Base-by-base conservation (phyloP, 2,113 vertebrate species). In the Austrofundulus limnaeus region DNA sequence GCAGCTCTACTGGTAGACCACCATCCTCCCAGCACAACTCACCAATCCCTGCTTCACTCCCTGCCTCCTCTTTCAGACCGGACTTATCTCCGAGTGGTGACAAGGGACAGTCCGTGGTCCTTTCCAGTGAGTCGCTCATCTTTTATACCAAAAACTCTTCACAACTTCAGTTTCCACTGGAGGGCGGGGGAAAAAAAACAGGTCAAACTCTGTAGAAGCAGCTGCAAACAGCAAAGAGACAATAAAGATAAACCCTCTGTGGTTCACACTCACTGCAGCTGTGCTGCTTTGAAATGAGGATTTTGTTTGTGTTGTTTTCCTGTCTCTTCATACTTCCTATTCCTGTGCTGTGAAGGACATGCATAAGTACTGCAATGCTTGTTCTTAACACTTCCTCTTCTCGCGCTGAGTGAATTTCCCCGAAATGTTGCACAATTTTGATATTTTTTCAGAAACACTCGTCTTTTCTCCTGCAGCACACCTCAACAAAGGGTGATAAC, bases 91-190 rank as follows among this genome's bases (percentile, higher is more conserved):
- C 65, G 4, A 79, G 72, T 47, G 59, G 54, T n/a, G 78, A 46
- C 61, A 87, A 39, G 0, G 92, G 89, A 25, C 84, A 82, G 66
- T 95, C 94, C 45, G 92, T 91, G 51, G 93, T 95, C 76, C 86
- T 95, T 87, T 98, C 95, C 52, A 95, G 85, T 0, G 84, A 82
- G 47, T 94, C 93, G 2, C 89, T 94, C 97, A 98, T 98, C 54
- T 62, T 70, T 67, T 10, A 64, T 46, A 47, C 17, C 16, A 25
- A 41, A 28, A 57, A 11, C 16, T 54, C 52, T 16, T 61, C 19
- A 70, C 28, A 48, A 21, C 25, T 28, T 42, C 51, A 11, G 24
- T 50, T 41, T 53, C 28, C 41, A n/a, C 38, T 20, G 51, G 17
- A 45, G 8, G 8, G 2, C 15, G 13, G 7, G 7, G 5, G 10